Evolutionary conservation across 2,797 vertebrate species (phyloP).

Genomic region (Falco novaeseelandiae): DNA sequence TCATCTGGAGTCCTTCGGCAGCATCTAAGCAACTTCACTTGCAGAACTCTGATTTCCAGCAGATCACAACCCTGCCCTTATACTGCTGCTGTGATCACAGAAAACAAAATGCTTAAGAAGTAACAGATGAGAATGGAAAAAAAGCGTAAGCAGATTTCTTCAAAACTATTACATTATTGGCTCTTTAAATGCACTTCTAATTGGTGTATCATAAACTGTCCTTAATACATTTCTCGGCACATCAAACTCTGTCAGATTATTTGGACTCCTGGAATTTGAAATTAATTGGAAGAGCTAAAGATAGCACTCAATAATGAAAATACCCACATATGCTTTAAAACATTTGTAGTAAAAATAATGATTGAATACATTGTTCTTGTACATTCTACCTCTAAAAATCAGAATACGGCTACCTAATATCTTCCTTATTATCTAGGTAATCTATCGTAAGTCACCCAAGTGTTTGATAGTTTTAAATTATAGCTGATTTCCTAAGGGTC

Average conservation of each 20-base stretch:
- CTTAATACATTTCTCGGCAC: not conserved
- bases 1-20: not conserved
- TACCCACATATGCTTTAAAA: not conserved
- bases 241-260: constrained; percentile 28
- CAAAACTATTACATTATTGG: not conserved
- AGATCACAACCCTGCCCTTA: not conserved
- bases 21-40: not conserved
- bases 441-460: not conserved
- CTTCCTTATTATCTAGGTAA: not conserved
- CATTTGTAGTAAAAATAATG: not conserved
- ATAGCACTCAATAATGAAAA: constrained; percentile 26
- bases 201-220: constrained; percentile 6
- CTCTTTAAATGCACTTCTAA: constrained; percentile 29
- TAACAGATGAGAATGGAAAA: not conserved
- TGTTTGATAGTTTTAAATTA: not conserved
- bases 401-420: not conserved
- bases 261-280: not conserved
- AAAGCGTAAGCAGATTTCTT: not conserved
- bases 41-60: not conserved
- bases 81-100: not conserved
- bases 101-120: not conserved
- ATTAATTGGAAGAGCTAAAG: constrained; percentile 37
- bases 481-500: not conserved
- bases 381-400: not conserved
- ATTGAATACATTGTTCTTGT: not conserved